A percentile compares a stretch with the other conserved stretches of the same genome.
Conservation (phyloP, 2,113 vertebrate genomes). For the Ellobius talpinus region DNA sequence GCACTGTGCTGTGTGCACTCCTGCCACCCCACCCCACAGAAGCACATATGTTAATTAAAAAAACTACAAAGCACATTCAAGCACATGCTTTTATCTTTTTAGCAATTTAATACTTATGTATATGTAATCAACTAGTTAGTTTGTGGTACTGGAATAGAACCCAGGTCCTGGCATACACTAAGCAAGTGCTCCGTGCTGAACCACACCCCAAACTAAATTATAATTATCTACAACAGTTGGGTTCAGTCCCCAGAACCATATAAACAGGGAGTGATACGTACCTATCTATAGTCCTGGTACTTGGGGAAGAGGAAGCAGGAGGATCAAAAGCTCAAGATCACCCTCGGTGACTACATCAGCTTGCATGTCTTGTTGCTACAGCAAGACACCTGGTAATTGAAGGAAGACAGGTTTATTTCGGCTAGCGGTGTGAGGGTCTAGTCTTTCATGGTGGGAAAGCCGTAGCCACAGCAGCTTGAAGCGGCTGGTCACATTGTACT, state of each 20-base stretch:
- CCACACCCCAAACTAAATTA: neutral
- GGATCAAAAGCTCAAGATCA: neutral
- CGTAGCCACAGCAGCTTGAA: neutral
- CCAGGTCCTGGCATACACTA: neutral
- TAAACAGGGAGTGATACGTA: neutral
- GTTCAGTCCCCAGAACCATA: neutral
- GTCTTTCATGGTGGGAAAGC: neutral
- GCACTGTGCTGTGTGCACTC: accelerated
- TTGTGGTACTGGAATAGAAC: neutral
- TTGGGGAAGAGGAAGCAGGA: neutral
- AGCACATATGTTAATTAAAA: neutral
- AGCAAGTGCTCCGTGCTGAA: neutral
- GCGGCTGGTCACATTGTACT: neutral
- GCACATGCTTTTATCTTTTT: neutral
- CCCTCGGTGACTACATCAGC: neutral
- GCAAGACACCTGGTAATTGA: neutral
- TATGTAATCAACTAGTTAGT: neutral
- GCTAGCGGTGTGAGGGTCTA: neutral
- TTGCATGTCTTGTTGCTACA: neutral
- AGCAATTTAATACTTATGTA: neutral
- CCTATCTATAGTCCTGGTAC: neutral
- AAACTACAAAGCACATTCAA: no score
- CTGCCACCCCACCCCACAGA: neutral
- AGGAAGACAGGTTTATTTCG: neutral
- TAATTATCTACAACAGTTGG: neutral